Evolutionary conservation across 2,888 invertebrate genomes (phyloP).

Genomic region (Criorhina ranunculi): DNA sequence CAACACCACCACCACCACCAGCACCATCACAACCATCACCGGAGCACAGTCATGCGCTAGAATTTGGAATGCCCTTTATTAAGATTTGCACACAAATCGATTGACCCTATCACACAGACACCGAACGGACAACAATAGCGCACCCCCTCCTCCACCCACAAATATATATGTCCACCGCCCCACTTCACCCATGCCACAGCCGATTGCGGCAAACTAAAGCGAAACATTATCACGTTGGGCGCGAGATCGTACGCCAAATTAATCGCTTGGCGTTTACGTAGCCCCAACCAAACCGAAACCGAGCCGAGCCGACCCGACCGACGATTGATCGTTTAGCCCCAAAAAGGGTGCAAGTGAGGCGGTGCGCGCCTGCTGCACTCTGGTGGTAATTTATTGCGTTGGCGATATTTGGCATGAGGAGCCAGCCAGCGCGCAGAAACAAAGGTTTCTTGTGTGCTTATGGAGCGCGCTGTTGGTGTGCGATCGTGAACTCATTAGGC

Average conservation of each 20-base stretch:
- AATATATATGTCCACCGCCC: background rate
- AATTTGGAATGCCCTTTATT: constrained; percentile 71
- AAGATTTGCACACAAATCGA: constrained; percentile 76
- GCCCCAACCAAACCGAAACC: constrained; percentile 17
- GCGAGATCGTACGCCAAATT: constrained; percentile 76
- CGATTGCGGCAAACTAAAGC: constrained; percentile 44
- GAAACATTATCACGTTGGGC: constrained; percentile 71
- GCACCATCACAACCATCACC: constrained; percentile 9
- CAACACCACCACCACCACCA: constrained; percentile 9
- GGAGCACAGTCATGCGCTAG: constrained; percentile 48
- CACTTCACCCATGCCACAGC: background rate
- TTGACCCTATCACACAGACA: constrained; percentile 68
- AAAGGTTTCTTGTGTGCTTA: constrained; percentile 35
- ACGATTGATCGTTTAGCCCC: constrained; percentile 72
- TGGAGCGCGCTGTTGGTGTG: constrained; percentile 31
- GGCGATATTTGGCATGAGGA: constrained; percentile 72
- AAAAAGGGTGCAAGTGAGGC: constrained; percentile 70
- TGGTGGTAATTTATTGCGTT: constrained; percentile 75
- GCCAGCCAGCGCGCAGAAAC: constrained; percentile 34
- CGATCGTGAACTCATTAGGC: constrained; percentile 75
- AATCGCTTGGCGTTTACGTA: constrained; percentile 69
- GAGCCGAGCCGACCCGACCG: constrained; percentile 13
- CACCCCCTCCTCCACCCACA: background rate
- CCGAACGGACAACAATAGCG: constrained; percentile 37
- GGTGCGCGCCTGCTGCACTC: constrained; percentile 66